Base-by-base conservation (phyloP, 2,888 invertebrate genomes). In the Phoenoteleia sp. region DNA sequence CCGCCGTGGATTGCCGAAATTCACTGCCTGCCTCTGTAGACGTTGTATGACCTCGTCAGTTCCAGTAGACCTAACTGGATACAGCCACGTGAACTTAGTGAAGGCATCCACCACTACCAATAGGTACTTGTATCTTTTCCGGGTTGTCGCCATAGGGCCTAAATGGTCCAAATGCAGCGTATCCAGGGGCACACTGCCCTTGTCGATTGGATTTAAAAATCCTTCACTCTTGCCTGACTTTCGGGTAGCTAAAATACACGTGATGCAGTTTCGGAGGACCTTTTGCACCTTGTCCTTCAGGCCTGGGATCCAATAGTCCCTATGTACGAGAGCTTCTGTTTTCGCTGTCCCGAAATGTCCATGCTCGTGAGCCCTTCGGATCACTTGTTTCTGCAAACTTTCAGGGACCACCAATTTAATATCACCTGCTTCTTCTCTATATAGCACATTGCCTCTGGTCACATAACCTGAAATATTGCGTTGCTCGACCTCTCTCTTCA, bases 331-430 rank as follows among this genome's bases (percentile, higher is more conserved):
- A 3, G 13, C 21, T 29, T 72, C 33, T 0, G 56, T 54, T 25
- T n/a, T 19, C 23, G 64, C 64, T 0, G 17, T 33, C 2, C 47
- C 56, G 25, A 71, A 80, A 64, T 80, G 64, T 3, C 80, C 71
- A 7, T 21, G 54, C 3, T 74, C 25, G 15, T 81, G 67, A 11
- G 60, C 49, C 7, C 2, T 49, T 17, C 52, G 13, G 21, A 81
- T 81, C 0, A 81, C 39, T 0, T 66, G 49, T n/a, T 45, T 6
- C 13, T 81, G 23, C 60, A 74, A 23, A 29, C 11, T 21, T n/a
- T 23, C 39, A 5, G 67, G 67, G 11, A 77, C 60, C 4, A 83
- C 49, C 19, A 83, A 17, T n/a, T 64, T 4, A 1, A 62, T 21
- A 29, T 49, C 39, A 6, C 52, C 52, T 13, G 15, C 60, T 23